Percentiles rank a stretch among this genome's conserved stretches.
phyloP scores from a whole-genome alignment of 2,113 vertebrate species.

The Chaetorhynchus papuensis region DNA sequence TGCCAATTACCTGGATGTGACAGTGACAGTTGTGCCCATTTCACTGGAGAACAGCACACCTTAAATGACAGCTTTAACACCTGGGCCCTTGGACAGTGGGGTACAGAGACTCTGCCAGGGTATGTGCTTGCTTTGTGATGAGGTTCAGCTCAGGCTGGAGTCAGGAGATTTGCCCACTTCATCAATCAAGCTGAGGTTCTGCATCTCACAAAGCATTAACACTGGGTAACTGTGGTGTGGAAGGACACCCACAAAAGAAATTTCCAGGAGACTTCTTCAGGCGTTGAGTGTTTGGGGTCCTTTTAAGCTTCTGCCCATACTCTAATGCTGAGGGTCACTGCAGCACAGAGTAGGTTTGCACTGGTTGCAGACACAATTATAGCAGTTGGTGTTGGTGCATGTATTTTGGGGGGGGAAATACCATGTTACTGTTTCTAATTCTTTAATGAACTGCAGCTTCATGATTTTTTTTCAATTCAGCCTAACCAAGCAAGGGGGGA shows the following conservation, averaged over 20 bases:
- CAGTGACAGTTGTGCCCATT: not conserved
- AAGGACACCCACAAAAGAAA: not conserved
- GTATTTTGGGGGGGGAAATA: not conserved
- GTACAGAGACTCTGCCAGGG: not conserved
- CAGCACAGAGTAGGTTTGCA: not conserved
- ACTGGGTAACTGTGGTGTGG: not conserved
- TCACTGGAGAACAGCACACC: not conserved
- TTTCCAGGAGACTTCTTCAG: not conserved
- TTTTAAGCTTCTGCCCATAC: not conserved
- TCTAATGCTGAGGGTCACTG: too few species aligned
- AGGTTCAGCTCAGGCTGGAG: not conserved
- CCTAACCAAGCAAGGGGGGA: not conserved
- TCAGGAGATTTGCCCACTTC: not conserved
- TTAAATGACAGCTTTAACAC: not conserved
- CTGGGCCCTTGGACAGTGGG: not conserved
- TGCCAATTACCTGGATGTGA: not conserved
- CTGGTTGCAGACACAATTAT: not conserved
- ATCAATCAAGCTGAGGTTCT: not conserved
- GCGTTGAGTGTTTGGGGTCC: not conserved
- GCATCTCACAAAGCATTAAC: not conserved
- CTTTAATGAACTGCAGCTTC: not conserved
- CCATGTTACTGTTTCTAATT: not conserved
- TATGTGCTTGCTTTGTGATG: not conserved
- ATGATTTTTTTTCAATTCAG: not conserved
- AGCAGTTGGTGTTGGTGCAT: not conserved